Conservation (phyloP, 1,140 invertebrate genomes). For the Ceratosolen fusciceps region DNA sequence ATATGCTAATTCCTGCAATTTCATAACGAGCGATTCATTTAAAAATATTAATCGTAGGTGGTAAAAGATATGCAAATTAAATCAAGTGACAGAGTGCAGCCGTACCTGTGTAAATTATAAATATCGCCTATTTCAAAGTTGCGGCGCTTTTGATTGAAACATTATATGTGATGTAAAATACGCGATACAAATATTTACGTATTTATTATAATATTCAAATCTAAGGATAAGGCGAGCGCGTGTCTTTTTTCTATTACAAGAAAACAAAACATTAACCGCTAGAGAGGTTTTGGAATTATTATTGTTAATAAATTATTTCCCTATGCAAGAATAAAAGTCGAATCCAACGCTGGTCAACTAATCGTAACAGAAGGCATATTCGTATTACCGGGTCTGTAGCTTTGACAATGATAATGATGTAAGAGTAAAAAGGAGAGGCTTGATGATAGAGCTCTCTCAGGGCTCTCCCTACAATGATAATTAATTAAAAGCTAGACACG, state of each 20-base stretch:
- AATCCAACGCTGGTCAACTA: neutral
- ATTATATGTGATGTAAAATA: neutral
- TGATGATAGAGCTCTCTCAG: neutral
- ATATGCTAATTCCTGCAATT: neutral
- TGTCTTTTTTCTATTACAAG: too few relatives aligned
- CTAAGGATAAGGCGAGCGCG: neutral
- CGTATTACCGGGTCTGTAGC: neutral
- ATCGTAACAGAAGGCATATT: neutral
- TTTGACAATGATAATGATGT: neutral
- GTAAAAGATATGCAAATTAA: neutral
- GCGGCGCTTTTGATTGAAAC: neutral
- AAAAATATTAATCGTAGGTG: neutral
- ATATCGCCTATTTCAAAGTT: neutral
- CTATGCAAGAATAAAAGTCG: neutral
- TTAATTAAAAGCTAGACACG: conserved; percentile 21
- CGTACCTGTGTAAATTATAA: neutral
- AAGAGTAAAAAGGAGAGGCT: neutral
- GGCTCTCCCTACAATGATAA: neutral
- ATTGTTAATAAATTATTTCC: neutral
- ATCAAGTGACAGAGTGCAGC: neutral
- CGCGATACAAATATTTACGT: too few relatives aligned
- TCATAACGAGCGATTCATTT: neutral
- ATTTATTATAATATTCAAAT: neutral
- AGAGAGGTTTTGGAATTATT: too few relatives aligned
- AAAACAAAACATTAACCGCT: too few relatives aligned